These are phyloP conservation scores for Uria lomvia DNA, from an alignment of 2,113 vertebrate species.

Conservation along the genomic window DNA sequence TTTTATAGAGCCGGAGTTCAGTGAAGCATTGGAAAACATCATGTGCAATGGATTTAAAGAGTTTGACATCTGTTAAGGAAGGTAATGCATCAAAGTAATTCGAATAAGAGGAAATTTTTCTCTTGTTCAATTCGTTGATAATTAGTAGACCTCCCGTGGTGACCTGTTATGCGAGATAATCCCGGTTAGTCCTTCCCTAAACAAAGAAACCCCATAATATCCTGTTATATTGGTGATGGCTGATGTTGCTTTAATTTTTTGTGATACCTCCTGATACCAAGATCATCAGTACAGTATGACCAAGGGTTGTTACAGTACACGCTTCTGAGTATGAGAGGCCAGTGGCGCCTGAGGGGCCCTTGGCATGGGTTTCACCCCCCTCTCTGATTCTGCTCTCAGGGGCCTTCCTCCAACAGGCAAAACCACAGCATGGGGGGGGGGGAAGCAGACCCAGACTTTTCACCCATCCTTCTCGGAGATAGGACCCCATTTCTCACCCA, in stretches of 20 bases:
- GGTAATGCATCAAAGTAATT: neutral
- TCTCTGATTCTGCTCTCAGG: neutral
- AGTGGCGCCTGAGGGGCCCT: neutral
- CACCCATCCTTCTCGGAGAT: neutral
- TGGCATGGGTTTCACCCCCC: neutral
- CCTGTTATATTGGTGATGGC: neutral
- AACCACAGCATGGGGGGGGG: neutral
- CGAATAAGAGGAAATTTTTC: neutral
- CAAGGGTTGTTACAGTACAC: neutral
- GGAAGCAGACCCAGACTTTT: neutral
- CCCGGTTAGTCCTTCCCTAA: neutral
- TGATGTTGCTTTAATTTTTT: neutral
- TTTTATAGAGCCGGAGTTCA: neutral
- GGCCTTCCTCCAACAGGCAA: neutral
- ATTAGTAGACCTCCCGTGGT: neutral
- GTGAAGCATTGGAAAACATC: neutral
- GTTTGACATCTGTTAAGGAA: neutral
- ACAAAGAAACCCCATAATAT: neutral
- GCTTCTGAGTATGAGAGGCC: neutral
- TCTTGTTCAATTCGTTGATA: neutral
- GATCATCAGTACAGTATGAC: neutral
- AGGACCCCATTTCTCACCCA: neutral
- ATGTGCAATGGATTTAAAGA: neutral
- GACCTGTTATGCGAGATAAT: neutral
- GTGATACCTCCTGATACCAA: neutral